phyloP scores from a whole-genome alignment of 2,797 vertebrate genomes.

The Eulemur rubriventer region DNA sequence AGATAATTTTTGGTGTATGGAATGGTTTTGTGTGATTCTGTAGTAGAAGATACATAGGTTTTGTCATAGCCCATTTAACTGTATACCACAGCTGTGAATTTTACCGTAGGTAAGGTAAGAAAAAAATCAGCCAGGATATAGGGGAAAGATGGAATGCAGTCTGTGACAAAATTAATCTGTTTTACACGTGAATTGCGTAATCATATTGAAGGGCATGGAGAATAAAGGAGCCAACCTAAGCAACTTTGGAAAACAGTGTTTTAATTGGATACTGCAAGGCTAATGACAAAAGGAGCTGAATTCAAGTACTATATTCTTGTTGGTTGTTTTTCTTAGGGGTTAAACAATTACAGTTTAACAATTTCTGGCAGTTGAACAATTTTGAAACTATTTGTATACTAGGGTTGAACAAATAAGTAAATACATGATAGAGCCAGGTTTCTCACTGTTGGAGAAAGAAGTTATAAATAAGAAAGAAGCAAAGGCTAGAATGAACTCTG shows the following conservation, averaged over 20 bases:
- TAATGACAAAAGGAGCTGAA: neutral
- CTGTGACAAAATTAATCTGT: neutral
- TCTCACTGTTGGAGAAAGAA: neutral
- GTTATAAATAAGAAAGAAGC: neutral
- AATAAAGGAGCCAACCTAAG: neutral
- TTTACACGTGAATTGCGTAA: neutral
- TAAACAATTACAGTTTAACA: neutral
- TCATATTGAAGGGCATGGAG: neutral
- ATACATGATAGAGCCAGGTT: neutral
- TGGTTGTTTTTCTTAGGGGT: neutral
- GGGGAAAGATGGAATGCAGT: neutral
- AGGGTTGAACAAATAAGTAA: neutral
- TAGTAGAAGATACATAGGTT: neutral
- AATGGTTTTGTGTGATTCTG: neutral
- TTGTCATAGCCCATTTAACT: neutral
- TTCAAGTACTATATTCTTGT: neutral
- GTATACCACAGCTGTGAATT: neutral
- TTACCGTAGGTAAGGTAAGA: neutral
- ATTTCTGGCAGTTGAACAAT: neutral
- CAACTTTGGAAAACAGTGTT: neutral
- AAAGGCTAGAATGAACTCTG: neutral
- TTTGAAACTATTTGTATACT: neutral
- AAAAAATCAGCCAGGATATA: neutral
- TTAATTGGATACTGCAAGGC: neutral
- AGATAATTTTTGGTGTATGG: neutral